Evolutionary conservation across 1,140 invertebrate genomes (phyloP), one percentile per base, ranked within the genome.

Genomic region (Lordiphosa clarofinis): DNA sequence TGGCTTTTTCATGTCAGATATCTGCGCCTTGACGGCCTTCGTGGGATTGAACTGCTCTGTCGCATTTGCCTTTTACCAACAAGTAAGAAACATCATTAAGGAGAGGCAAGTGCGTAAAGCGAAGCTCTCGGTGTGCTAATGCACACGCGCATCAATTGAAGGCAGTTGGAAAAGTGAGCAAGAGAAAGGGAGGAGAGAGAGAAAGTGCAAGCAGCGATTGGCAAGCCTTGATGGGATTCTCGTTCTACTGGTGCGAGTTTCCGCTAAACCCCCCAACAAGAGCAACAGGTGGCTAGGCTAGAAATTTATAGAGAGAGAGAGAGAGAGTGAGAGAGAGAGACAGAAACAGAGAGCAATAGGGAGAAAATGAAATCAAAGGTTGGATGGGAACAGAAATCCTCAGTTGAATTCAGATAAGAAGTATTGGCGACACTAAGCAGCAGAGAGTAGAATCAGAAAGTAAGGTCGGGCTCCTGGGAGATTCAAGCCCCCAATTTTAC

Each of bases 1-100:
- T 2, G 73, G 70, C 39, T 86, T 88, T 71, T 74, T 68, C 40
- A 88, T 21, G 13, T 70, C 53, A 7, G 75, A 78, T 43, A 82
- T 53, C 40, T 76, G 54, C 0, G 78, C 70, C 44, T 87, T 87
- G 19, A 43, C 54, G 3, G 66, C 36, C 31, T 65, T 69, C 9
- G 53, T 63, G 4, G 61, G 57, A 59, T 56, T 54, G 40, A 78
- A 66, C 37, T 73, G 44, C 43, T 82, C 86, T 46, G 40, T 60
- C 4, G 44, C 61, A 56, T 71, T 65, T 39, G 66, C 86, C 86
- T 88, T 63, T 58, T 39, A 42, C 55, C 44, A 13, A 24, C 12
- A 59, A 38, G 43, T 46, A 21, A 46, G 43, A 46, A 33, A 13
- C 38, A 50, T 10, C 24, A 31, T 42, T 56, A 43, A n/a, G 24